Conservation (phyloP, 2,113 vertebrate genomes). For the Climacteris rufus region DNA sequence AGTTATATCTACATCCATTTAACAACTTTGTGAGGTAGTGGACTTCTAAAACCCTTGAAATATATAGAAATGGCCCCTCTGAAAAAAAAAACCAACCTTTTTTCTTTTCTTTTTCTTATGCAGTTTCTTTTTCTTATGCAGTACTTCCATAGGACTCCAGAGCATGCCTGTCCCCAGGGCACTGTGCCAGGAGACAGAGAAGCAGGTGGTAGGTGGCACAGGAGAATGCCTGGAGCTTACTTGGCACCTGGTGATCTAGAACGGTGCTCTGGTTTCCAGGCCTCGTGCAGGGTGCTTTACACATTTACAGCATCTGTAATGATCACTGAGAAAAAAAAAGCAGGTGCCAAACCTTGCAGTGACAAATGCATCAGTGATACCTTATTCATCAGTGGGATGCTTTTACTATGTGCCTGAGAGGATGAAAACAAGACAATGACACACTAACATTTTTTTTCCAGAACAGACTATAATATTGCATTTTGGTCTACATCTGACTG, state of each 20-base stretch:
- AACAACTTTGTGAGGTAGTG: background rate
- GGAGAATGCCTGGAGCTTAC: background rate
- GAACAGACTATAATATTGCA: background rate
- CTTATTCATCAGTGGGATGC: background rate
- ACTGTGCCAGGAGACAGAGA: background rate
- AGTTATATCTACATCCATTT: background rate
- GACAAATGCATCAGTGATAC: background rate
- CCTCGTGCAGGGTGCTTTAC: background rate
- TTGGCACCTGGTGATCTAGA: background rate
- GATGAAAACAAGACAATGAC: background rate
- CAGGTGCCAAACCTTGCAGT: background rate
- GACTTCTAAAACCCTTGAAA: background rate
- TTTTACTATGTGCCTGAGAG: background rate
- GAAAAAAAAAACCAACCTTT: too few relatives aligned
- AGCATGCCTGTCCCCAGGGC: background rate
- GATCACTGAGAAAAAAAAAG: background rate
- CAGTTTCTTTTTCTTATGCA: background rate
- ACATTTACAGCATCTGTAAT: background rate
- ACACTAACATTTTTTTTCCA: background rate
- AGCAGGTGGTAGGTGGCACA: background rate
- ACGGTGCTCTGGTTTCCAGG: background rate
- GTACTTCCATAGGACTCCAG: background rate
- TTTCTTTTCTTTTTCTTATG: background rate
- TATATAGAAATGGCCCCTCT: background rate
- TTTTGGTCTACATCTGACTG: background rate